Evolutionary conservation across 1,140 invertebrate species (phyloP), one percentile per base, ranked within the genome.

Genomic region (Pemphigus obesinymphae): DNA sequence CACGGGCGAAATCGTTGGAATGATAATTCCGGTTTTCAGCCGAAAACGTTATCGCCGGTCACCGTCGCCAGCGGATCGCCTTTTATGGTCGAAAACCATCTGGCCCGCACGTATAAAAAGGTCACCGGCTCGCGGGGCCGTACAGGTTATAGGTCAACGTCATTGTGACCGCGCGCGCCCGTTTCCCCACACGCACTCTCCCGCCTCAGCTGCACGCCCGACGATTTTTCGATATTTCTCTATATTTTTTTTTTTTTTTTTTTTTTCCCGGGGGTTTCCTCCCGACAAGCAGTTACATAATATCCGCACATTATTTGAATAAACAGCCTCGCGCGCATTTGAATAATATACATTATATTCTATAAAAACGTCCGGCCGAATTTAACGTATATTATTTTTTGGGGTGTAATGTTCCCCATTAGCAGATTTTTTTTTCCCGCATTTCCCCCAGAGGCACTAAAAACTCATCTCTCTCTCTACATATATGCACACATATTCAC

Each of bases 401-500:
- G 76, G 76, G 76, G 76, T 80, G 76, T 80, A 80, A 80, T 80
- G 76, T 80, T 80, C 76, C 76, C 76, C 76, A 80, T 80, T 80
- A 80, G 76, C 58, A 29, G 53, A 43, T 61, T 61, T 78, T 78
- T 55, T 78, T 78, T 23, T 53, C 20, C 70, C 34, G 17, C 34
- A 31, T 43, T 43, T 31, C 50, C 31, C 73, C 37, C 53, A 58
- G 55, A 43, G 76, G 34, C 37, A 43, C 76, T 80, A 80, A 63
- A 80, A 80, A 80, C 55, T 80, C 75, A 29, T 78, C 37, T 43
- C 73, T 55, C 50, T 55, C 31, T 75, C 73, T 37, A 11, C 37
- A 6, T 34, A 17, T 55, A 15, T 40, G 8, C 13, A 31, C n/a
- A n/a, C n/a, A n/a, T n/a, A n/a, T n/a, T n/a, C n/a, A n/a, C n/a